phyloP scores from a whole-genome alignment of 1,140 invertebrate genomes.

The Hylyphantes graminicola region DNA sequence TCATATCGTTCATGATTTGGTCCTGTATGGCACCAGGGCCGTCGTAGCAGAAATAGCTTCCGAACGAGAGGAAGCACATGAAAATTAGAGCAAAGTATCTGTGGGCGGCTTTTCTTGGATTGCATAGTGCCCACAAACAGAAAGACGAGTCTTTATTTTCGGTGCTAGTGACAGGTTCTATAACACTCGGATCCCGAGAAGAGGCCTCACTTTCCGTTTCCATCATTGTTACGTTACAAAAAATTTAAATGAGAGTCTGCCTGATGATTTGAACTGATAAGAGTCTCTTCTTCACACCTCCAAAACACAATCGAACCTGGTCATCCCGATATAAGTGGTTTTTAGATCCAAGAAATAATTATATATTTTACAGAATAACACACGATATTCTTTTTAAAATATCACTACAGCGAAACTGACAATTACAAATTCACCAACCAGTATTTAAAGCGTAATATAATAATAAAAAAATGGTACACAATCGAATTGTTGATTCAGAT shows the following conservation, averaged over 20 bases:
- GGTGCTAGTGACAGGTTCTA: neutral
- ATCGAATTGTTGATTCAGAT: too few relatives aligned
- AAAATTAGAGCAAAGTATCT: constrained; percentile 78
- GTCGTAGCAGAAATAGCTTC: constrained; percentile 99
- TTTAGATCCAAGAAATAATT: too few relatives aligned
- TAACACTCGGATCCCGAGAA: constrained; percentile 15
- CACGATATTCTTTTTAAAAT: too few relatives aligned
- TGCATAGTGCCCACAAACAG: constrained; percentile 64
- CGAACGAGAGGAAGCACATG: constrained; percentile 90
- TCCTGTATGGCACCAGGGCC: constrained; percentile 92
- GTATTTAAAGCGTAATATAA: too few relatives aligned
- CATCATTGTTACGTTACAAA: constrained; percentile 1
- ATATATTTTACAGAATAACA: too few relatives aligned
- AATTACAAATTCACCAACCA: too few relatives aligned
- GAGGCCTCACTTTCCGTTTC: constrained; percentile 12
- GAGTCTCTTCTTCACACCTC: constrained; percentile 27
- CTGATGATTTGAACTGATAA: constrained; percentile 4
- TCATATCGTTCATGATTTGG: constrained; percentile 84
- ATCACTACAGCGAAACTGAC: too few relatives aligned
- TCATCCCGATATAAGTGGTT: too few relatives aligned
- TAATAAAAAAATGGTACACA: too few relatives aligned
- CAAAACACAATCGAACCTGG: neutral
- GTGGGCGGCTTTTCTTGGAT: constrained; percentile 68
- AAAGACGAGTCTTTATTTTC: constrained; percentile 8
- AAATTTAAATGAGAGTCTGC: neutral